These are phyloP conservation scores for Alosa alosa DNA, from an alignment of 2,113 vertebrate species.

Conservation along the genomic window DNA sequence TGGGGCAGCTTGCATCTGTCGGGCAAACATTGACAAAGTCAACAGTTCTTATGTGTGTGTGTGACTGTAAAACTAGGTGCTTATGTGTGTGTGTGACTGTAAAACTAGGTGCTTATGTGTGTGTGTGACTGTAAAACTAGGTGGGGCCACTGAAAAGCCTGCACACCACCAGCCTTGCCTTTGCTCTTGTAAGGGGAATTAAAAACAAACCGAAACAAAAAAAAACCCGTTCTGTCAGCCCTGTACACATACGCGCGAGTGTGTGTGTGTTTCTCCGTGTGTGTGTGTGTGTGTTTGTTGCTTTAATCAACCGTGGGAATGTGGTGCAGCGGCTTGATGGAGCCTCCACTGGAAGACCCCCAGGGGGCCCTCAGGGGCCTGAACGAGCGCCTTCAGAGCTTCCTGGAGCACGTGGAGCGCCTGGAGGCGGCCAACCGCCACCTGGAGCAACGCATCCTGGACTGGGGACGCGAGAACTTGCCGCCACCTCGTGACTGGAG, in stretches of 20 bases:
- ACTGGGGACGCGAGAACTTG: constrained; percentile 43
- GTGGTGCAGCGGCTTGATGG: constrained; percentile 52
- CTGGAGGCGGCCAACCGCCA: constrained; percentile 65
- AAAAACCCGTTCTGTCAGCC: not conserved
- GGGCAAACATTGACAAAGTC: constrained; percentile 68
- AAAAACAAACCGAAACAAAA: not conserved
- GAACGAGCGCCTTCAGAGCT: constrained; percentile 62
- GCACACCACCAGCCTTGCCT: not conserved
- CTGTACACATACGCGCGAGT: not conserved
- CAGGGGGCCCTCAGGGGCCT: constrained; percentile 59
- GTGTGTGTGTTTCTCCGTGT: not conserved
- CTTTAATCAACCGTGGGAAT: not conserved
- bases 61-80: not conserved
- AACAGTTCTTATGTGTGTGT: constrained; percentile 34
- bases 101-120: not conserved
- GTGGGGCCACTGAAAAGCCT: not conserved
- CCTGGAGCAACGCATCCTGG: constrained; percentile 64
- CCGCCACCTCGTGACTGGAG: constrained; percentile 52
- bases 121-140: not conserved
- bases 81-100: not conserved
- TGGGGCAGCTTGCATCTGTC: constrained; percentile 31
- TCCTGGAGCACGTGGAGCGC: constrained; percentile 66
- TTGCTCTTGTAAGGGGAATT: not conserved
- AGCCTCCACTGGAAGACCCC: constrained; percentile 52
- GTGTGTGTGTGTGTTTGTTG: not conserved